Evolutionary conservation across 2,797 vertebrate genomes (phyloP), one percentile per base, ranked within the genome.

Genomic region (Channa striata): DNA sequence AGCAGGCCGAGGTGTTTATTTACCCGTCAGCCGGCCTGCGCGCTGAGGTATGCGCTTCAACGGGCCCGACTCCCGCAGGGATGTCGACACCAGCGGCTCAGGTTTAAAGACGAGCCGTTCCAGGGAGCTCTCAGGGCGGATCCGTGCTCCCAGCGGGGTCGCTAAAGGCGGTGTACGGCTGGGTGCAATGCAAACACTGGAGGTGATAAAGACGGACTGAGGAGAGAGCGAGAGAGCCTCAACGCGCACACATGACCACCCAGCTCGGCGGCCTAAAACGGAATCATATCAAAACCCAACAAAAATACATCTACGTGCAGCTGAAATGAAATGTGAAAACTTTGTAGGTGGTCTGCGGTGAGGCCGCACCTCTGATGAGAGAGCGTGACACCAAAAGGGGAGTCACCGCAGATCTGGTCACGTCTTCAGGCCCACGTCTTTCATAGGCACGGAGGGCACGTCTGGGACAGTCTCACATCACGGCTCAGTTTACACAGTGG

Each of bases 1-100:
- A 82, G 86, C 86, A 87, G 85, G 86, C 61, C 83, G 70, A 71
- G 65, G 73, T 93, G 93, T 94, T 94, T 94, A 92, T 94, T 94
- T 94, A 92, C 89, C 89, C 86, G 83, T 89, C 89, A 87, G 90
- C 82, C 71, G 82, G 81, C 84, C 79, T 30, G 4, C 80, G 83
- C 72, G 82, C 83, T 89, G 91, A 93, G 89, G 91, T 92, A 91
- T 90, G 90, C 85, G 87, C 85, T 82, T 91, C 86, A 92, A 91
- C 84, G 89, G 83, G 81, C 85, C 84, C 76, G 86, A 78, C 85
- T 84, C 90, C 92, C 84, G 78, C 87, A 69, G 91, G 89, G 91
- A 89, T 66, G 59, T 78, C 83, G 79, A 87, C 84, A 78, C 81
- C 77, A 44, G 72, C 81, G 85, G 89, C 89, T 93, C 91, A 84